Evolutionary conservation across 2,797 vertebrate genomes (phyloP).

Genomic region (Anisognathus igniventris): DNA sequence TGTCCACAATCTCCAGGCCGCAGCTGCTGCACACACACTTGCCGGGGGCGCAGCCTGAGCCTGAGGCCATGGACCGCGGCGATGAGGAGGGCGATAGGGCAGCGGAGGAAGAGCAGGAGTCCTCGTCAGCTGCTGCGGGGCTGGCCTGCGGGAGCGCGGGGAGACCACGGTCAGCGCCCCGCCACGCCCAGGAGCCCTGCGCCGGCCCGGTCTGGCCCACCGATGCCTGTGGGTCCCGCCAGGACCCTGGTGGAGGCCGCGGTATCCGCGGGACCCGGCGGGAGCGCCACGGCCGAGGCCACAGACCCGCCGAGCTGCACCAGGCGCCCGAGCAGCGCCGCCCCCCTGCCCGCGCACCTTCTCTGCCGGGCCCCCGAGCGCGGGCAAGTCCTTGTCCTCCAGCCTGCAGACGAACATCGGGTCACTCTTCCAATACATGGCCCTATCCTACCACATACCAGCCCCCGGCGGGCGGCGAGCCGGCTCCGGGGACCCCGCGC

Average conservation of each 20-base stretch:
- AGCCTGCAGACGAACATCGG: conserved; percentile 80
- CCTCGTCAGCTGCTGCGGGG: conserved; percentile 82
- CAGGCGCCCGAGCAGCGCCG: neutral
- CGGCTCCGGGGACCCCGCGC: neutral
- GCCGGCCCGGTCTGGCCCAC: neutral
- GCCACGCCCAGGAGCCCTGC: neutral
- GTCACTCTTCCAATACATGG: conserved; percentile 93
- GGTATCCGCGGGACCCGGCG: neutral
- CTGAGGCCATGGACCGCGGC: conserved; percentile 85
- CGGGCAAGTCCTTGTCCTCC: conserved; percentile 76
- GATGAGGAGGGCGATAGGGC: conserved; percentile 81
- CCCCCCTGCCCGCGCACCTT: conserved; percentile 77
- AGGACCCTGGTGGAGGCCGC: neutral
- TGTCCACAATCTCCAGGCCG: conserved; percentile 90
- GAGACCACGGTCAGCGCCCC: neutral
- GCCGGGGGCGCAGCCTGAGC: conserved; percentile 73
- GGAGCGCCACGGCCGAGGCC: neutral
- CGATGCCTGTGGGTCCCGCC: neutral
- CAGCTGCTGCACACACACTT: conserved; percentile 88
- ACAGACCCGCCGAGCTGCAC: neutral
- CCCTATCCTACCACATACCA: conserved; percentile 67
- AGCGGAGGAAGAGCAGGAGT: conserved; percentile 82
- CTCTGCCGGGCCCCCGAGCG: conserved; percentile 72
- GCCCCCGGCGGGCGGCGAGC: conserved; percentile 9
- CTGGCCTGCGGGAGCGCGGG: conserved; percentile 58